A percentile compares a stretch with the other conserved stretches of the same genome.
Evolutionary conservation across 2,113 vertebrate genomes (phyloP).

Genomic region (Pterocles orientalis): DNA sequence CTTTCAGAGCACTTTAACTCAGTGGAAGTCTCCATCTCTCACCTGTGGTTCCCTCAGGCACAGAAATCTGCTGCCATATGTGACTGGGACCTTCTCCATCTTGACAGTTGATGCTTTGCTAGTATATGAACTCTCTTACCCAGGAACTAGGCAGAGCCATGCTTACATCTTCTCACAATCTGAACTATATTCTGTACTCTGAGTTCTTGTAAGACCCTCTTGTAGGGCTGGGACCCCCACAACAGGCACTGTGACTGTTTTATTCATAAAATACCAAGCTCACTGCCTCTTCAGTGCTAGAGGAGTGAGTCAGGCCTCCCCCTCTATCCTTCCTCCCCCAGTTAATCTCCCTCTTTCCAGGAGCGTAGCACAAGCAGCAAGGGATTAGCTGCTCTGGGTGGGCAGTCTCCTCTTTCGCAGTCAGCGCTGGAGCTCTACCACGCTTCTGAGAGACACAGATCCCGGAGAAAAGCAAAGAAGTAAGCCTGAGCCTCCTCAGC

Average conservation of each 20-base stretch:
- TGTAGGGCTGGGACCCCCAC: background rate
- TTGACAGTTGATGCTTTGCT: background rate
- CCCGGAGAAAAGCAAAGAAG: background rate
- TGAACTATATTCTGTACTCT: background rate
- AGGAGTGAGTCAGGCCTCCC: background rate
- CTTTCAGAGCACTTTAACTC: background rate
- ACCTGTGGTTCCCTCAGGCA: background rate
- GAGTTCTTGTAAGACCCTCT: background rate
- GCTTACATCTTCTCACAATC: background rate
- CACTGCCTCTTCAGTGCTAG: background rate
- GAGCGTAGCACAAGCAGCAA: rapidly evolving
- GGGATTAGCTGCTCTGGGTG: background rate
- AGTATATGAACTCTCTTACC: background rate
- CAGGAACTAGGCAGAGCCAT: background rate
- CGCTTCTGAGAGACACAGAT: background rate
- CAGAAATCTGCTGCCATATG: background rate
- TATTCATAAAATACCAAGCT: background rate
- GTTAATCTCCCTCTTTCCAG: background rate
- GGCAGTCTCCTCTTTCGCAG: background rate
- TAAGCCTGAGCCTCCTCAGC: background rate
- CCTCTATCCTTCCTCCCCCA: rapidly evolving
- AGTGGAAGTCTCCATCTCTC: background rate
- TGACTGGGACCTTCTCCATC: background rate
- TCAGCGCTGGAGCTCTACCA: background rate
- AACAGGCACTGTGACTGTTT: background rate